A percentile compares a stretch with the other conserved stretches of the same genome.
phyloP scores from a whole-genome alignment of 2,888 invertebrate species.

The Theodoxus fluviatilis region DNA sequence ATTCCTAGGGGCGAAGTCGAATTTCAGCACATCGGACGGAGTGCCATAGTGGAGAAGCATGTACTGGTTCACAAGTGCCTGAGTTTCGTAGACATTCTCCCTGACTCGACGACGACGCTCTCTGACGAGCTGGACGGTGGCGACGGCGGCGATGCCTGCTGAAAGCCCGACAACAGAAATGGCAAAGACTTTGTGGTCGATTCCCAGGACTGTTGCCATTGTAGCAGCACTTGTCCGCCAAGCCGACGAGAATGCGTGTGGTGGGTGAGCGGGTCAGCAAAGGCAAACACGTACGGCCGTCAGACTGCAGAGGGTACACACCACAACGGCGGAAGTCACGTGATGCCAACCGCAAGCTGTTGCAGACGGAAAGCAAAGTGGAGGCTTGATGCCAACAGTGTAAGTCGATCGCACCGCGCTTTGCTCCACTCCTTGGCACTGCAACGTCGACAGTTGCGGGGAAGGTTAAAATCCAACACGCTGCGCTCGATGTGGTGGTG shows the following conservation, averaged over 20 bases:
- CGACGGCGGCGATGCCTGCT: slow-evolving; percentile 45
- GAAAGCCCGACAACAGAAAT: slow-evolving; percentile 42
- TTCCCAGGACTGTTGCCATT: slow-evolving; percentile 43
- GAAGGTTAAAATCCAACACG: too few species aligned
- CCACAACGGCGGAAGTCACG: neutral
- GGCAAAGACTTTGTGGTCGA: slow-evolving; percentile 48
- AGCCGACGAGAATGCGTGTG: neutral
- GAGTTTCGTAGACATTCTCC: slow-evolving; percentile 56
- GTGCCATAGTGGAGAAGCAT: slow-evolving; percentile 60
- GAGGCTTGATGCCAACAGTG: too few species aligned
- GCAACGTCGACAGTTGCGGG: too few species aligned
- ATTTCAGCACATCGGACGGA: slow-evolving; percentile 47
- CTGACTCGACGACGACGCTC: neutral
- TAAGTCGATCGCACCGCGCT: too few species aligned
- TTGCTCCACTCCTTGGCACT: too few species aligned
- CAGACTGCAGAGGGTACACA: too few species aligned
- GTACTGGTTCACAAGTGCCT: slow-evolving; percentile 57
- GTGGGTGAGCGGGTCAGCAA: neutral
- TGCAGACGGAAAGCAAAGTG: too few species aligned
- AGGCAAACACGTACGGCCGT: too few species aligned
- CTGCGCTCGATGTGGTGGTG: too few species aligned
- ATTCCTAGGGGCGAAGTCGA: slow-evolving; percentile 55
- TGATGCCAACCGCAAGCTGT: neutral
- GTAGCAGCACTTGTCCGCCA: too few species aligned
- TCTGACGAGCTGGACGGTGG: slow-evolving; percentile 41